These are phyloP conservation scores for Sternarchorhynchus goeldii DNA, from an alignment of 2,797 vertebrate species.

Conservation along the genomic window DNA sequence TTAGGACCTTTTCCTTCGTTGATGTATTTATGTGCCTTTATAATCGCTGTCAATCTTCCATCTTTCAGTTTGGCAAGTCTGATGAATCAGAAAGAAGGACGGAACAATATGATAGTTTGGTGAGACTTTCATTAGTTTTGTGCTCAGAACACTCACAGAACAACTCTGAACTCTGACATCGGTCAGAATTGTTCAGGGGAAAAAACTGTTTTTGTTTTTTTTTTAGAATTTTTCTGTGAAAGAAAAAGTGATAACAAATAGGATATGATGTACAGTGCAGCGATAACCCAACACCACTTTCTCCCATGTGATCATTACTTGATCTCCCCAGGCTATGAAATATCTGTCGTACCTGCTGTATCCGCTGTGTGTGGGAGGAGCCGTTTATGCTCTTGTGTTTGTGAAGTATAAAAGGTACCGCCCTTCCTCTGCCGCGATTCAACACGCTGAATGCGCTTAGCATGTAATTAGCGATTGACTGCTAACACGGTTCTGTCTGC, in stretches of 20 bases:
- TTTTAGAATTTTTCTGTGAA: not conserved
- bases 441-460: not conserved
- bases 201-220: too few species aligned
- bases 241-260: too few species aligned
- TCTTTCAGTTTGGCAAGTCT: slow-evolving; percentile 85
- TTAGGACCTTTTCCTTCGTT: not conserved
- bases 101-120: slow-evolving; percentile 93
- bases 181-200: too few species aligned
- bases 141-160: not conserved
- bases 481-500: slow-evolving; percentile 7
- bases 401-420: slow-evolving; percentile 93
- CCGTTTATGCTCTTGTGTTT: slow-evolving; percentile 89
- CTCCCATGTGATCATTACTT: slow-evolving; percentile 23
- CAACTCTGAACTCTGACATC: too few species aligned
- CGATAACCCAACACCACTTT: too few species aligned
- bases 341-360: slow-evolving; percentile 95
- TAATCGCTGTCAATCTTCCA: not conserved
- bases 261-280: too few species aligned
- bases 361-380: slow-evolving; percentile 91
- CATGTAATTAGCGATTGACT: not conserved
- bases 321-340: slow-evolving; percentile 87
- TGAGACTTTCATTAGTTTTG: slow-evolving; percentile 57
- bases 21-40: not conserved
- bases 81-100: slow-evolving; percentile 92
- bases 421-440: not conserved